phyloP scores from a whole-genome alignment of 2,797 vertebrate species.

The Squalus acanthias region DNA sequence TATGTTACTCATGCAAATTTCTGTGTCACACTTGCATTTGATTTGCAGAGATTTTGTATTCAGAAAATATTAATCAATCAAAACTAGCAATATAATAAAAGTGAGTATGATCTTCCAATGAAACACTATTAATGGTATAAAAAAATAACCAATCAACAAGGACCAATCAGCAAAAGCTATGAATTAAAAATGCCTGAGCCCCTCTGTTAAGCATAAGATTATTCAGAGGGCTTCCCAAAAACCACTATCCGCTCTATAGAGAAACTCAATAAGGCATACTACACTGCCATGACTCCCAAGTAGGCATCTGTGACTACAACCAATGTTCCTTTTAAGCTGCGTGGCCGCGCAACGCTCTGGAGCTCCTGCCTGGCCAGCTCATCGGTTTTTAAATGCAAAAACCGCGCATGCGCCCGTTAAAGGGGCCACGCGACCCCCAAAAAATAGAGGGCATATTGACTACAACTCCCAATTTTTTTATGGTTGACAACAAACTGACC shows the following conservation, averaged over 20 bases:
- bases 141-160: neutral
- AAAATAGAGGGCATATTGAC: too few relatives aligned
- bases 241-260: neutral
- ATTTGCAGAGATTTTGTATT: neutral
- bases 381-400: too few relatives aligned
- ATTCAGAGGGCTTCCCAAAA: neutral
- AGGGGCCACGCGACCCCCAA: too few relatives aligned
- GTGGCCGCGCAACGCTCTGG: too few relatives aligned
- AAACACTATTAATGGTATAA: neutral
- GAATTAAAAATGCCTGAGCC: neutral
- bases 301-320: neutral
- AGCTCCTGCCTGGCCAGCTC: too few relatives aligned
- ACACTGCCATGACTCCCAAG: neutral
- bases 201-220: neutral
- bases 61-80: neutral
- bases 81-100: neutral
- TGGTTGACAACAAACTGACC: neutral
- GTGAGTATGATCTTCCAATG: neutral
- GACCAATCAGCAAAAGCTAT: neutral
- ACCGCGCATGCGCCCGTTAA: too few relatives aligned
- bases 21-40: neutral
- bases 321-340: too few relatives aligned
- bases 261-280: neutral
- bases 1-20: neutral
- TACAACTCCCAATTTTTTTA: neutral